Percentiles rank a stretch among this genome's conserved stretches.
phyloP scores from a whole-genome alignment of 92 coral and sea anemone species.

The Epizoanthus fatuus region DNA sequence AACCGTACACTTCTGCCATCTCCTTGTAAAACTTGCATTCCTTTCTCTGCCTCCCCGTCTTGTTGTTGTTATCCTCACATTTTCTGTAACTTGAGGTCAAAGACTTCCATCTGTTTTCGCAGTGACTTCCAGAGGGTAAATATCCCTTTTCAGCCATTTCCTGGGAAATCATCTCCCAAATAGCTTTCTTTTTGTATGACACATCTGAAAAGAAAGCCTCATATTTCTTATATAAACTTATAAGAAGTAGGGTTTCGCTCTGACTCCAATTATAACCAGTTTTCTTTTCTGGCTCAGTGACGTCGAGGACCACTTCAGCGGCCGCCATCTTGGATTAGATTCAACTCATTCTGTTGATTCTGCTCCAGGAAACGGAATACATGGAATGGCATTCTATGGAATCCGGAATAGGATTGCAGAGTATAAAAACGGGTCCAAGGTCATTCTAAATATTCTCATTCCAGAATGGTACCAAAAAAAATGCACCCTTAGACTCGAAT shows the following conservation, averaged over 20 bases:
- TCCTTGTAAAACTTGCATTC: conserved; percentile 42
- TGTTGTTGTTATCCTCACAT: conserved; percentile 49
- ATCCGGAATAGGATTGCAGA: conserved; percentile 30
- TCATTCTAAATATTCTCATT: no score
- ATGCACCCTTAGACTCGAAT: no score
- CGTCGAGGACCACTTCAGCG: conserved; percentile 7
- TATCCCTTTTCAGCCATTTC: conserved; percentile 4
- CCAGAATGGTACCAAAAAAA: no score
- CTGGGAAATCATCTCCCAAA: conserved; percentile 42
- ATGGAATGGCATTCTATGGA: not conserved
- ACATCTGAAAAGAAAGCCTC: conserved; percentile 34
- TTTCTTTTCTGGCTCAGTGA: conserved; percentile 26
- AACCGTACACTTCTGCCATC: conserved; percentile 42
- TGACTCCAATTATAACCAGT: conserved; percentile 30
- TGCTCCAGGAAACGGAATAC: not conserved
- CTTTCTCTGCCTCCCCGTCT: conserved; percentile 27
- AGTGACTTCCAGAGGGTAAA: conserved; percentile 34
- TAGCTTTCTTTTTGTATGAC: conserved; percentile 29
- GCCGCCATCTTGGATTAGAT: conserved; percentile 40
- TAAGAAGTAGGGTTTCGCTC: conserved; percentile 43
- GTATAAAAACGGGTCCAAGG: no score
- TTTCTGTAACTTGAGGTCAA: conserved; percentile 32
- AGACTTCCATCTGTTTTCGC: conserved; percentile 45
- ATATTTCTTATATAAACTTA: conserved; percentile 27
- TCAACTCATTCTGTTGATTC: conserved; percentile 33